Evolutionary conservation across 2,888 invertebrate species (phyloP), one percentile per base, ranked within the genome.

Genomic region (Tridacna crocea): DNA sequence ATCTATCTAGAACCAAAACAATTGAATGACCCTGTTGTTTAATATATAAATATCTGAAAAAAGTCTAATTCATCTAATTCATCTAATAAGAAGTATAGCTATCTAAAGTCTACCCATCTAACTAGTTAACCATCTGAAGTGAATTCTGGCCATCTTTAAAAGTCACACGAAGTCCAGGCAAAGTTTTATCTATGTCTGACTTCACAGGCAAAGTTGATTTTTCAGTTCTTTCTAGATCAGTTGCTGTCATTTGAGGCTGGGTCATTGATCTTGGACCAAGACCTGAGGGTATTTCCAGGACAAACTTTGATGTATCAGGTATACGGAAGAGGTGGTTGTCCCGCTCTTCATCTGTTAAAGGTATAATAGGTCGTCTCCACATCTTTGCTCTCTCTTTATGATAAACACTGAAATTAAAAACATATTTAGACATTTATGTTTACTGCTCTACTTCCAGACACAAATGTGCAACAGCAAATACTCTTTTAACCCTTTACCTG

Each of bases 261-360:
- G 83, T 86, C 15, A 80, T 51, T 17, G 86, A 80, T 17, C 86
- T 19, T 15, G 70, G 80, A n/a, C 80, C 80, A n/a, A 86, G 76
- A 19, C 61, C 75, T 24, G 72, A 65, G 6, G 87, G 87, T 72
- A 87, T 65, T 12, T 83, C 76, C 12, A 84, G 84, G 75, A 87
- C 88, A 58, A 87, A 72, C 58, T 84, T 82, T 0, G 88, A 82
- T 60, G 88, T 87, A 72, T 91, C 88, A 13, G 91, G 89, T n/a
- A 88, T 83, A 24, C 89, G 82, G 83, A 93, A 93, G 65, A 92
- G 73, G 77, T 92, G 91, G 66, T 92, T 92, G 76, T 92, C 90
- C 73, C 90, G 80, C 73, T 93, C 93, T 11, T 89, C 85, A 15
- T 90, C 91, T 36, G 84, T 86, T 26, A 93, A 79, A 6, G 91